Evolutionary conservation across 2,888 invertebrate genomes (phyloP).

Genomic region (Patella caerulea): DNA sequence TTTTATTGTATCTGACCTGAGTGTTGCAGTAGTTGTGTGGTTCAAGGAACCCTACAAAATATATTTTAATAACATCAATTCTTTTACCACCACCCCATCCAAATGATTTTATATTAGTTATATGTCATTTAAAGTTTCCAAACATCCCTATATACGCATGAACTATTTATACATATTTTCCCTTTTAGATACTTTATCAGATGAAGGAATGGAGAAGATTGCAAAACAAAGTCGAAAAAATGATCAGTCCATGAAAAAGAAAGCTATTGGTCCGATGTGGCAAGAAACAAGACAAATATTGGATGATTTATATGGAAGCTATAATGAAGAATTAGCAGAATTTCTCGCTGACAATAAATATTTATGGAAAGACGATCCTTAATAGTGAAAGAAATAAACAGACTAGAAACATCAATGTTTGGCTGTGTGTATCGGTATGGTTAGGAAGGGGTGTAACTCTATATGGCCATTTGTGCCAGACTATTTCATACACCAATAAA

Average conservation of each 20-base stretch:
- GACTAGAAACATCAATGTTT: no score
- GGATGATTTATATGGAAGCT: constrained; percentile 32
- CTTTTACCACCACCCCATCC: no score
- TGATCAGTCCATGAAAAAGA: constrained; percentile 26
- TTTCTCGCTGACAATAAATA: constrained; percentile 29
- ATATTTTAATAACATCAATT: not conserved
- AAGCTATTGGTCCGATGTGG: constrained; percentile 36
- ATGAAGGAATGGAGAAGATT: constrained; percentile 22
- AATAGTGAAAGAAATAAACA: no score
- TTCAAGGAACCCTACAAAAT: not conserved
- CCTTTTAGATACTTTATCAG: constrained; percentile 17
- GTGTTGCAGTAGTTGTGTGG: not conserved
- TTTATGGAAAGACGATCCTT: constrained; percentile 15
- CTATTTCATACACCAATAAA: no score
- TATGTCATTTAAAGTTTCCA: no score
- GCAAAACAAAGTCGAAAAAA: constrained; percentile 5
- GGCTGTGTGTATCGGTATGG: no score
- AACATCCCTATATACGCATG: no score
- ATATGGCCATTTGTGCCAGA: no score
- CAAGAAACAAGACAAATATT: constrained; percentile 34
- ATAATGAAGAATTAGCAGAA: constrained; percentile 32
- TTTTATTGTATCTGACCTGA: not conserved
- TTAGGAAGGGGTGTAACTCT: no score
- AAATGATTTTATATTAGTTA: no score
- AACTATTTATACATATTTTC: no score